Base-by-base conservation (phyloP, 2,888 invertebrate genomes). In the Ashinkailepas kermadecensis region DNA sequence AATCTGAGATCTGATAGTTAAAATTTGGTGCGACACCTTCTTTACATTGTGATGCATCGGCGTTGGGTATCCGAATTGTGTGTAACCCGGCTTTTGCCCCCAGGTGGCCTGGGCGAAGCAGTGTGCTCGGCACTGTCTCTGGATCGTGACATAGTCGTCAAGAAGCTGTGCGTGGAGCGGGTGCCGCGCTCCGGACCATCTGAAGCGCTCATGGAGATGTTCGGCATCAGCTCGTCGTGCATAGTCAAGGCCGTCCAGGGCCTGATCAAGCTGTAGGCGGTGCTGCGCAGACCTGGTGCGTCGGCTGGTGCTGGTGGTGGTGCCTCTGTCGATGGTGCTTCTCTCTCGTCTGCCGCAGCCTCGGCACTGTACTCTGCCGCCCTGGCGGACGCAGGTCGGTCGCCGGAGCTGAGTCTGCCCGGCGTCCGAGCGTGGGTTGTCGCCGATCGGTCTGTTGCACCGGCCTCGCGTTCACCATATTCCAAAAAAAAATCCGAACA, bases 121-220 rank as follows among this genome's bases (percentile, higher is more conserved):
- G 98, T 99, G 13, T 87, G 93, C 21, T 92, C 93, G 0, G 95
- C 94, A 12, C 90, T 97, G 82, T 91, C 94, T 2, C 88, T 91
- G 85, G 91, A 93, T 85, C 91, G 91, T 4, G 91, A 92, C 86
- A 90, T 94, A 81, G 86, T 92, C 3, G 92, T 96, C 81, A 92
- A 92, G 86, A 93, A 93, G 87, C 88, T 99, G 84, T 95, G 91
- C 84, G 96, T 99, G 58, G 89, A 89, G 13, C 91, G 90, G 62
- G 91, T 99, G 56, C 99, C 99, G 21, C 93, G 98, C 84, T 98
- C 98, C 67, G 99, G 99, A 0, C 94, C 96, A 83, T 93, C 97
- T 59, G 89, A 90, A 62, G 95, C 92, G 7, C 91, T 99, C 81
- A 90, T 99, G 83, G 94, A 97, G 85, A 91, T 91, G 88, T 99